These are phyloP conservation scores for Drosophila rhopaloa DNA, from an alignment of 1,140 invertebrate genomes.

Conservation along the genomic window DNA sequence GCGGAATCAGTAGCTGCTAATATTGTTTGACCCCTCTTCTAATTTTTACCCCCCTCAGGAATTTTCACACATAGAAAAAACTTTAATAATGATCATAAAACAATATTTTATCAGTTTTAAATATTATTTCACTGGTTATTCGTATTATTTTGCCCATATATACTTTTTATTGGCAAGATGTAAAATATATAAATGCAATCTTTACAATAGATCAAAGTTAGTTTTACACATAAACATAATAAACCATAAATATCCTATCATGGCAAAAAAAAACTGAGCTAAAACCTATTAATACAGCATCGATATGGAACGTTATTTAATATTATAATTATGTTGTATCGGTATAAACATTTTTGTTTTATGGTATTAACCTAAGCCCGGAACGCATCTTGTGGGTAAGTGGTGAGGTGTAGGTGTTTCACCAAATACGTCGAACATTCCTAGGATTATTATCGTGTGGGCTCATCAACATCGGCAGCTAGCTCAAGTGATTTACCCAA, in stretches of 20 bases:
- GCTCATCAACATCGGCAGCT: conserved; percentile 52
- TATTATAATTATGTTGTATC: too few relatives aligned
- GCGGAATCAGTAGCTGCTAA: conserved; percentile 40
- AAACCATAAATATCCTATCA: background rate
- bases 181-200: too few relatives aligned
- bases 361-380: conserved; percentile 10
- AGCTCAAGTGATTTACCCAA: conserved; percentile 36
- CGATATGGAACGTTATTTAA: background rate
- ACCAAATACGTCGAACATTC: conserved; percentile 65
- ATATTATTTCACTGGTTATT: too few relatives aligned
- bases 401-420: conserved; percentile 28
- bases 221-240: too few relatives aligned
- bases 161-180: too few relatives aligned
- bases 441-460: conserved; percentile 58
- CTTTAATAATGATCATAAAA: too few relatives aligned
- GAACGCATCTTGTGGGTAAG: conserved; percentile 27
- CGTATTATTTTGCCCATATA: too few relatives aligned
- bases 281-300: background rate
- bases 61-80: background rate
- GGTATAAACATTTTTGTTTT: conserved; percentile 3
- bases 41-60: background rate
- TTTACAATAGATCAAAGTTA: too few relatives aligned
- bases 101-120: background rate
- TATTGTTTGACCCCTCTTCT: background rate
- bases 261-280: too few relatives aligned